Evolutionary conservation across 1,140 invertebrate genomes (phyloP).

Genomic region (Drosophila truncata): DNA sequence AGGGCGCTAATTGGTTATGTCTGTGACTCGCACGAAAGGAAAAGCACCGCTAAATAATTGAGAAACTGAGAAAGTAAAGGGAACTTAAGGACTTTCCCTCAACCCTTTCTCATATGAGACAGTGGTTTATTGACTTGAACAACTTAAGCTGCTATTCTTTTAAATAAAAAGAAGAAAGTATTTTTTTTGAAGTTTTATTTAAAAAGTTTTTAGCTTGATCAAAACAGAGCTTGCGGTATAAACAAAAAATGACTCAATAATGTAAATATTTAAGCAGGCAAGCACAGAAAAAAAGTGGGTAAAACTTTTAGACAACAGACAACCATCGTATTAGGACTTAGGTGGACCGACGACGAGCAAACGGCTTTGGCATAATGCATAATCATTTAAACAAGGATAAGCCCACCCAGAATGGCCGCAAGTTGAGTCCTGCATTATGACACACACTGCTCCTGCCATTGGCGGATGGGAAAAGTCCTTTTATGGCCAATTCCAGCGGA

Average conservation of each 20-base stretch:
- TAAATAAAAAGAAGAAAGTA: neutral
- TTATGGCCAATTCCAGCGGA: conserved; percentile 66
- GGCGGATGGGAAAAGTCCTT: conserved; percentile 59
- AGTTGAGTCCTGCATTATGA: conserved; percentile 43
- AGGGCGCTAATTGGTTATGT: conserved; percentile 70
- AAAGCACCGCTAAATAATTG: conserved; percentile 15
- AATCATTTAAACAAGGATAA: conserved; percentile 80
- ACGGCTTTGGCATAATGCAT: conserved; percentile 69
- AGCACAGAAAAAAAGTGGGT: conserved; percentile 43
- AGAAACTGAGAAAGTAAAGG: neutral
- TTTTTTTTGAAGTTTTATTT: neutral
- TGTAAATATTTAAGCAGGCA: conserved; percentile 68
- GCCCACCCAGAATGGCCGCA: conserved; percentile 9
- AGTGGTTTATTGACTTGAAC: neutral
- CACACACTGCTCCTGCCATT: conserved; percentile 30
- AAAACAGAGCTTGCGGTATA: conserved; percentile 17
- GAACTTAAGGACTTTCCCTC: neutral
- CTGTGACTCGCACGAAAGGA: conserved; percentile 6
- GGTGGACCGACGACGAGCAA: conserved; percentile 22
- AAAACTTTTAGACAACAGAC: conserved; percentile 49
- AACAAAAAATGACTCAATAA: conserved; percentile 59
- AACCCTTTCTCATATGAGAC: neutral
- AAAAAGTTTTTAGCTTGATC: neutral
- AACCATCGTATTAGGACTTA: conserved; percentile 37
- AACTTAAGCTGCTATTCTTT: neutral